phyloP scores from a whole-genome alignment of 2,888 invertebrate genomes.

The Prionchulus punctatus region DNA sequence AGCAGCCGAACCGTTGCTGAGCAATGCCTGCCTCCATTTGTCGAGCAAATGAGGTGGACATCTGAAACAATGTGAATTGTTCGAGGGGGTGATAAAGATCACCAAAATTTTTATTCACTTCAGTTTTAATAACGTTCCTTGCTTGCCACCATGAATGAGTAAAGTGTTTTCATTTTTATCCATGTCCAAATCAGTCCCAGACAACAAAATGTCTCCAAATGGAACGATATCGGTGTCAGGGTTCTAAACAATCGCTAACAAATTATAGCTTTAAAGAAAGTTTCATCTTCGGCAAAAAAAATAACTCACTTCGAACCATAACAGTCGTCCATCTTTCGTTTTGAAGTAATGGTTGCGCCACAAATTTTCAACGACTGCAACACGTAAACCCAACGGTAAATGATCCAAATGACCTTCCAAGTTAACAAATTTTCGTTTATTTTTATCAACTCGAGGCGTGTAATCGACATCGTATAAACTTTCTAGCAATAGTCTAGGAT shows the following conservation, averaged over 20 bases:
- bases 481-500: slow-evolving; percentile 28
- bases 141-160: slow-evolving; percentile 21
- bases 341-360: slow-evolving; percentile 44
- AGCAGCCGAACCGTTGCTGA: slow-evolving; percentile 39
- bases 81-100: too few relatives aligned
- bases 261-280: too few relatives aligned
- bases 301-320: slow-evolving; percentile 39
- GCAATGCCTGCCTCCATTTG: slow-evolving; percentile 41
- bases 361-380: slow-evolving; percentile 43
- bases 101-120: slow-evolving; percentile 4
- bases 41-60: slow-evolving; percentile 25
- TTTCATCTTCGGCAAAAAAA: not conserved
- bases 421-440: slow-evolving; percentile 30
- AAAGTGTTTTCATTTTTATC: slow-evolving; percentile 23
- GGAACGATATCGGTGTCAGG: slow-evolving; percentile 28
- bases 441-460: slow-evolving; percentile 14
- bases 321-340: slow-evolving; percentile 41
- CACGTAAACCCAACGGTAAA: slow-evolving; percentile 40
- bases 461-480: slow-evolving; percentile 25
- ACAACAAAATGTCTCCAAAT: slow-evolving; percentile 23
- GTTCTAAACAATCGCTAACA: too few relatives aligned
- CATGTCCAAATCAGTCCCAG: slow-evolving; percentile 24
- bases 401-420: slow-evolving; percentile 44
- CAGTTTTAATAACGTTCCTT: slow-evolving; percentile 15
- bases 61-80: too few relatives aligned